Conservation (phyloP, 2,113 vertebrate species). For the Albula goreensis region DNA sequence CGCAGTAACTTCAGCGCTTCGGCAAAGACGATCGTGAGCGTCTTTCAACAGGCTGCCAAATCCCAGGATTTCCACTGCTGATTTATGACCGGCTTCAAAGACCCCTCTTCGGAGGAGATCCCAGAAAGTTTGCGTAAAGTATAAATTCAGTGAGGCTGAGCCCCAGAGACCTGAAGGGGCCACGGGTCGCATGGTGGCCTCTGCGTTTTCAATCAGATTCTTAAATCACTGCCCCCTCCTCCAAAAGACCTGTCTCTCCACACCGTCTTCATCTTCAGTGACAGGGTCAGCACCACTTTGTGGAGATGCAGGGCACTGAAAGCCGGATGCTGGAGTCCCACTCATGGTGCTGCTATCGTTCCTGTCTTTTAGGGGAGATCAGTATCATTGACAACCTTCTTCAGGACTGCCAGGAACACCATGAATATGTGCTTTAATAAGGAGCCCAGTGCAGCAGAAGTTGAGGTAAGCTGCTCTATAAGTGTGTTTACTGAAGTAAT, state of each 20-base stretch:
- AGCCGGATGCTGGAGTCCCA: neutral
- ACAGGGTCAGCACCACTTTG: neutral
- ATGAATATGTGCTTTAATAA: slow-evolving; percentile 99
- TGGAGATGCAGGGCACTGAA: neutral
- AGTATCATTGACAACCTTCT: slow-evolving; percentile 97
- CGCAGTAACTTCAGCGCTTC: neutral
- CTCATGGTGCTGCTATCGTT: neutral
- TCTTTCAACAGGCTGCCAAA: slow-evolving; percentile 36
- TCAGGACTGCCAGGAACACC: slow-evolving; percentile 96
- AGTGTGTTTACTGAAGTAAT: neutral
- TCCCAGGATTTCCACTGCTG: slow-evolving; percentile 36
- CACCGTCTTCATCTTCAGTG: too few relatives aligned
- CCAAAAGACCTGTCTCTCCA: neutral
- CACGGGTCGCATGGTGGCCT: neutral
- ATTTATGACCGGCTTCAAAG: slow-evolving; percentile 57
- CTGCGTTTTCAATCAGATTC: neutral
- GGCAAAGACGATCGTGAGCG: neutral
- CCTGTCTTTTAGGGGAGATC: slow-evolving; percentile 87
- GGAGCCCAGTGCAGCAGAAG: slow-evolving; percentile 90
- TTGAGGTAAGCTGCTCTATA: slow-evolving; percentile 80
- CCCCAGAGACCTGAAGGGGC: slow-evolving; percentile 13
- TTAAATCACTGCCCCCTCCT: neutral
- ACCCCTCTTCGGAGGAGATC: slow-evolving; percentile 34
- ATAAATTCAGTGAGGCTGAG: slow-evolving; percentile 15
- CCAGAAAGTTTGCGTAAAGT: slow-evolving; percentile 35